Conservation (phyloP, 1,140 invertebrate species). For the Halictus rubicundus region DNA sequence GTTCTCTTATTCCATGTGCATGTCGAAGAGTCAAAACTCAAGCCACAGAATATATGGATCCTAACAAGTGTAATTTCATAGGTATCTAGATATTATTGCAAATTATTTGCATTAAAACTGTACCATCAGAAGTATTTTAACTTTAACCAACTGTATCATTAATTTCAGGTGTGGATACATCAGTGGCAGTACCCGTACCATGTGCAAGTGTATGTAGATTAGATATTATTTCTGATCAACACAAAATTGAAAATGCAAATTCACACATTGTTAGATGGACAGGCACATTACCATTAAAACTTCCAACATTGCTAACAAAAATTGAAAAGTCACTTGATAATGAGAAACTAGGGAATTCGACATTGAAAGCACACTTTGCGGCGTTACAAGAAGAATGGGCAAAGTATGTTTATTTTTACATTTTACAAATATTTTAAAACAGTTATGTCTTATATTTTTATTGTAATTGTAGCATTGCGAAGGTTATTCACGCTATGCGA, state of each 20-base stretch:
- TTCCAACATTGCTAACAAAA: conserved; percentile 77
- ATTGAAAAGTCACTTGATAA: conserved; percentile 79
- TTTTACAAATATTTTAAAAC: neutral
- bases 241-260: conserved; percentile 66
- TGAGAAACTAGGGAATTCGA: conserved; percentile 74
- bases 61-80: conserved; percentile 77
- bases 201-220: conserved; percentile 76
- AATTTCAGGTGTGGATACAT: conserved; percentile 74
- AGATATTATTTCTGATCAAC: conserved; percentile 75
- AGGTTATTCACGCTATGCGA: conserved; percentile 75
- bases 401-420: conserved; percentile 68
- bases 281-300: conserved; percentile 74
- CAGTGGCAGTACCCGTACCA: conserved; percentile 76
- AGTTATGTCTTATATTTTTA: no score
- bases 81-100: conserved; percentile 61
- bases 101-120: neutral
- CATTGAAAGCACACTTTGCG: conserved; percentile 75
- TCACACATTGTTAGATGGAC: conserved; percentile 75
- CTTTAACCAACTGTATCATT: conserved; percentile 21
- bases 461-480: conserved; percentile 73
- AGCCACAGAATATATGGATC: conserved; percentile 74
- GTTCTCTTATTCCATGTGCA: conserved; percentile 76
- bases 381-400: conserved; percentile 79
- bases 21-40: conserved; percentile 73
- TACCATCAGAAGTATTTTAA: neutral